phyloP scores from a whole-genome alignment of 2,797 vertebrate species.

The Kryptopterus vitreolus region DNA sequence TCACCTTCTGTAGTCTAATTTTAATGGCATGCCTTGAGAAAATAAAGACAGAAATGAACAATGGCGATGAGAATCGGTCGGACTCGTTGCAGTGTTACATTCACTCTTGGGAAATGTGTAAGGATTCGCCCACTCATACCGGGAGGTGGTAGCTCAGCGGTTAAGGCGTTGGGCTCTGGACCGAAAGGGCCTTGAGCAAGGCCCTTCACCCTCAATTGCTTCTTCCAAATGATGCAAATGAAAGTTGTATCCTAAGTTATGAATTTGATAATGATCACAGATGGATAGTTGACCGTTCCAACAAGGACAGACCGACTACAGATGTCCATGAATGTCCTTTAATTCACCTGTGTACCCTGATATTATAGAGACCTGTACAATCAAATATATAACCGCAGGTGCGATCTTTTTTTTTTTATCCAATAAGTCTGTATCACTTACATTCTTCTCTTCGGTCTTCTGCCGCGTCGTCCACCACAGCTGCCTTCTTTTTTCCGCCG shows the following conservation, averaged over 20 bases:
- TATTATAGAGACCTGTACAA: not conserved
- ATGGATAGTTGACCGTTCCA: not conserved
- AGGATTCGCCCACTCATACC: not conserved
- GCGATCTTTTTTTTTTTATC: not conserved
- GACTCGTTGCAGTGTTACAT: too few relatives aligned
- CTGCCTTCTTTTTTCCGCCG: slow-evolving; percentile 82
- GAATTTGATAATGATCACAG: not conserved
- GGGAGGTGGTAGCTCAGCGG: too few relatives aligned
- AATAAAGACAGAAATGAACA: not conserved
- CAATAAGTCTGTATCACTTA: slow-evolving; percentile 1
- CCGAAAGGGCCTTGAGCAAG: too few relatives aligned
- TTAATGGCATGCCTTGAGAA: not conserved
- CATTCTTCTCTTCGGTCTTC: slow-evolving; percentile 88
- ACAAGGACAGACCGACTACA: not conserved
- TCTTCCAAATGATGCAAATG: too few relatives aligned
- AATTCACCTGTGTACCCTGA: not conserved
- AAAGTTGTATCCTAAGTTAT: not conserved
- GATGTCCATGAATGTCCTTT: not conserved
- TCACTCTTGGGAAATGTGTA: not conserved
- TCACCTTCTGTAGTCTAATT: not conserved
- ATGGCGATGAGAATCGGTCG: not conserved
- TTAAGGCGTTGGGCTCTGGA: too few relatives aligned
- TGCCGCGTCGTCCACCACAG: slow-evolving; percentile 87
- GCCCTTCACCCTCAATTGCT: too few relatives aligned
- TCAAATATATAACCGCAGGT: not conserved